Evolutionary conservation across 2,888 invertebrate species (phyloP).

Genomic region (Scelioninae gen. 1): DNA sequence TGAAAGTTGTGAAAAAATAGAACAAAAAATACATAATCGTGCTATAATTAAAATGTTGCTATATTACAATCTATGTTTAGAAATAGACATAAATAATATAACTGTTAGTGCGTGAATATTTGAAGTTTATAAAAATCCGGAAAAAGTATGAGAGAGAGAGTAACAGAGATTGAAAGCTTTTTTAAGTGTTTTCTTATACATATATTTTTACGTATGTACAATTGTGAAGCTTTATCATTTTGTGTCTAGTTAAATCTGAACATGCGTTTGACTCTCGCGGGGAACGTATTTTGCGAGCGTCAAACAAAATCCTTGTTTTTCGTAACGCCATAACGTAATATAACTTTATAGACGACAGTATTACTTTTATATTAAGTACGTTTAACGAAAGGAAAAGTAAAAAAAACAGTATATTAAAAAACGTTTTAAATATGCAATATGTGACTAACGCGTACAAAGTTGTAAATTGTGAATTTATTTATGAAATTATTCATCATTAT

Average conservation of each 20-base stretch:
- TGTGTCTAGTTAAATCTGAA: conserved; percentile 49
- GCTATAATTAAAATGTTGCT: conserved; percentile 69
- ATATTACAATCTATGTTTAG: conserved; percentile 66
- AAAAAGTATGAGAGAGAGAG: conserved; percentile 43
- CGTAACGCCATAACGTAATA: conserved; percentile 58
- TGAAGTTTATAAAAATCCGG: conserved; percentile 68
- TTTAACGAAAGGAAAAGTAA: conserved; percentile 30
- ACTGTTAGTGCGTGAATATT: conserved; percentile 70
- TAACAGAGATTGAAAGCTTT: conserved; percentile 40
- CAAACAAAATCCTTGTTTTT: conserved; percentile 33
- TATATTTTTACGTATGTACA: conserved; percentile 67
- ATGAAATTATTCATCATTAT: not conserved
- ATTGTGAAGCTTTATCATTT: conserved; percentile 65
- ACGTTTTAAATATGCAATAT: conserved; percentile 7
- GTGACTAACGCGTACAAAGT: not conserved
- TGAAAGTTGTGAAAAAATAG: conserved; percentile 49
- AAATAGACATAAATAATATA: conserved; percentile 61
- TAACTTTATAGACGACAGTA: conserved; percentile 61
- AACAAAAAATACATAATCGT: conserved; percentile 61
- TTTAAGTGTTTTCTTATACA: conserved; percentile 57
- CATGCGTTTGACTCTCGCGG: conserved; percentile 26
- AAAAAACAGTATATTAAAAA: conserved; percentile 14
- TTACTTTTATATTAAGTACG: conserved; percentile 62
- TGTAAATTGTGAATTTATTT: not conserved
- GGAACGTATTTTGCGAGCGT: conserved; percentile 17